These are phyloP conservation scores for Coptodon bakossiorum DNA, from an alignment of 2,113 vertebrate genomes.

Conservation along the genomic window DNA sequence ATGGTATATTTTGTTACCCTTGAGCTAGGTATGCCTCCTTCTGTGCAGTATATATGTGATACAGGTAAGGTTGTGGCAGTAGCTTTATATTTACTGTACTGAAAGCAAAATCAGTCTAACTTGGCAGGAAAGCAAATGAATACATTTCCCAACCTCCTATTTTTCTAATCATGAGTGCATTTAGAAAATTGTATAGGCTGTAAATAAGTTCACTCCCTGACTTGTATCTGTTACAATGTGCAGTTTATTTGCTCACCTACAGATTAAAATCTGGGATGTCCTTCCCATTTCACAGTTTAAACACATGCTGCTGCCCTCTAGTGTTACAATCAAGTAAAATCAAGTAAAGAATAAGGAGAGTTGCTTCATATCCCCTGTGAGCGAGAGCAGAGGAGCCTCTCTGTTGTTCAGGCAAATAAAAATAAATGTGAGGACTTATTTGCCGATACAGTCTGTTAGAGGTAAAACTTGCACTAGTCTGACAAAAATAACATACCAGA, in stretches of 20 bases:
- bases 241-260: neutral
- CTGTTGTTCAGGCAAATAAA: neutral
- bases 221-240: neutral
- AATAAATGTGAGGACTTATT: neutral
- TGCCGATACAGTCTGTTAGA: neutral
- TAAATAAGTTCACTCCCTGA: neutral
- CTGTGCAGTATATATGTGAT: neutral
- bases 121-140: neutral
- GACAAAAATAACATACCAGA: neutral
- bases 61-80: neutral
- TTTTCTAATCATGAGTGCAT: neutral
- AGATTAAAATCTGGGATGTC: neutral
- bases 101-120: neutral
- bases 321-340: neutral
- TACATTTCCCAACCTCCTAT: neutral
- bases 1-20: neutral
- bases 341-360: neutral
- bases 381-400: neutral
- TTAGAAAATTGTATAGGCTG: neutral
- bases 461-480: neutral
- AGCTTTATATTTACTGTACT: neutral
- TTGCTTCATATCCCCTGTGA: neutral
- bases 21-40: neutral
- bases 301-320: neutral
- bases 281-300: neutral